Base-by-base conservation (phyloP, 1,140 invertebrate genomes). In the Leptinotarsa lineolata region DNA sequence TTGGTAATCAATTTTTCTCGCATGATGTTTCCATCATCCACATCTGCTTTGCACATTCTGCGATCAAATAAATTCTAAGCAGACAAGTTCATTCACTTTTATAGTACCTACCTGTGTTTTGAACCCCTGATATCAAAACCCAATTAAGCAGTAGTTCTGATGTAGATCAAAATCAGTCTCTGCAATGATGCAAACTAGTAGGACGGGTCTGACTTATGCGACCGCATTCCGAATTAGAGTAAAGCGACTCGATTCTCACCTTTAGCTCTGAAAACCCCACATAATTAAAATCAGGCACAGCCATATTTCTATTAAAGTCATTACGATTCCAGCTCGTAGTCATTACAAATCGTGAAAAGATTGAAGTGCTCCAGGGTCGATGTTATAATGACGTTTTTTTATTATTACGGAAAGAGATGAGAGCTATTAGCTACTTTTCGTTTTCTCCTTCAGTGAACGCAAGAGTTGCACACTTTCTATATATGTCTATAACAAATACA, bases 151-250 rank as follows among this genome's bases (percentile, higher is more conserved):
- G 2, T 2, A n/a, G 15, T 54, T 54, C 48, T 18, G 16, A 54
- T 6, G n/a, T 2, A 54, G 48, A 54, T 54, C 48, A 54, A 65
- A 24, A 65, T 65, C 63, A 18, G 63, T 65, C 24, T 65, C 63
- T 65, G 24, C 39, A 65, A 65, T 39, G 63, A 39, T 65, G 39
- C 22, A 65, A 65, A 22, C 22, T 65, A 65, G 39, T 18, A 65
- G 13, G 63, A 39, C 22, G 39, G 16, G 63, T 24, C 63, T 16
- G 63, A 65, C 63, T n/a, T 21, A 65, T 54, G 48, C 48, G 71
- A 72, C 64, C 63, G 45, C 71, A 72, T 72, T 72, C 71, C 71
- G 24, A 72, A 72, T 72, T 72, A 66, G 64, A 72, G 63, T 66
- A 66, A 64, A 72, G 64, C 71, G 65, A 72, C 60, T 54, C n/a